Evolutionary conservation across 2,113 vertebrate species (phyloP), one percentile per base, ranked within the genome.

Genomic region (Oncorhynchus nerka): DNA sequence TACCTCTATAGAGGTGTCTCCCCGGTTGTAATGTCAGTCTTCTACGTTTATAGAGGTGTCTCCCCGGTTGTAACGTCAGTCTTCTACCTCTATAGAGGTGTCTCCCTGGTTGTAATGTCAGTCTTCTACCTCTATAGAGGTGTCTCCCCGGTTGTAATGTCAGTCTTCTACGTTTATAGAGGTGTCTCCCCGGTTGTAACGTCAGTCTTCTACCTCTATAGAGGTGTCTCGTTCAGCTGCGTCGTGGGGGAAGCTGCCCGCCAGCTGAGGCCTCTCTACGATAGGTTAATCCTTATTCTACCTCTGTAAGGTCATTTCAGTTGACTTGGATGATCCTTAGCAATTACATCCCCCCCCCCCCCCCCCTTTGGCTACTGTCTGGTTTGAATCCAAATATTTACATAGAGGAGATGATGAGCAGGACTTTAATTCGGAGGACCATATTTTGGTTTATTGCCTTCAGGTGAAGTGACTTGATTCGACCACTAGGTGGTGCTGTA

Each of bases 401-500:
- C 30, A 32, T 3, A 28, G 66, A 13, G 4, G 15, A 68, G 16
- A 5, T 68, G 15, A 32, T 0, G 16, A 6, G 15, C 1, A 9
- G 6, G 3, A 20, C 19, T 34, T 4, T n/a, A 32, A 32, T 1
- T 16, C 5, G 26, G 4, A 1, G 65, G 0, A 20, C 12, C 15
- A 1, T 48, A 5, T 70, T 8, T 48, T 24, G 20, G 34, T 49
- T 12, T 6, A 13, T n/a, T 26, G 20, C 20, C 11, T 3, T 3
- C n/a, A 32, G 24, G 9, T 13, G n/a, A 9, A 48, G 68, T 15
- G 9, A 6, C 20, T 0, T n/a, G 16, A 13, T 70, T 15, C 26
- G 34, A 65, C 79, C 92, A 91, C 51, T 85, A 91, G 90, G 80
- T 89, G 90, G 88, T 80, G 86, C 83, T 89, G 34, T 67, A 82